Percentiles rank a stretch among this genome's conserved stretches.
phyloP scores from a whole-genome alignment of 2,113 vertebrate genomes.

The Protobothrops mucrosquamatus region DNA sequence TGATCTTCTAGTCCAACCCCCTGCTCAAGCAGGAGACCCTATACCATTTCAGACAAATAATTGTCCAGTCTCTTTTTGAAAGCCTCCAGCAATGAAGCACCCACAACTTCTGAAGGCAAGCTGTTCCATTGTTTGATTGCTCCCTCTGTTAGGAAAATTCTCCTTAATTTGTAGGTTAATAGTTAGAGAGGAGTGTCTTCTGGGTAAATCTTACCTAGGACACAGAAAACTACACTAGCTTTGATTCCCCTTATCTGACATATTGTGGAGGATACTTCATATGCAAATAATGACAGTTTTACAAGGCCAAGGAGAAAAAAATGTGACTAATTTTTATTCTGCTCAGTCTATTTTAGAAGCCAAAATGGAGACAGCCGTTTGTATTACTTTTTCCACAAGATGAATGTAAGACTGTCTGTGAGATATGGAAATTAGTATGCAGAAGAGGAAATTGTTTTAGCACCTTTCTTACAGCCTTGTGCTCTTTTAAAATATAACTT shows the following conservation, averaged over 20 bases:
- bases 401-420: slow-evolving; percentile 36
- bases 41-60: not conserved
- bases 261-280: not conserved
- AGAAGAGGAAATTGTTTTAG: slow-evolving; percentile 26
- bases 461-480: slow-evolving; percentile 33
- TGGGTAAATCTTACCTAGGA: not conserved
- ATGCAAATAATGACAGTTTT: slow-evolving; percentile 18
- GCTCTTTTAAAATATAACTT: slow-evolving; percentile 34
- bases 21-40: not conserved
- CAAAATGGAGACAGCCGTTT: slow-evolving; percentile 38
- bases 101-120: not conserved
- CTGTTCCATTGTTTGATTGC: not conserved
- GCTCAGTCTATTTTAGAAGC: slow-evolving; percentile 17
- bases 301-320: not conserved
- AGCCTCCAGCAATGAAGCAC: not conserved
- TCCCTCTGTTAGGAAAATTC: not conserved
- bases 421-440: slow-evolving; percentile 29
- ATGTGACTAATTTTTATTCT: slow-evolving; percentile 26
- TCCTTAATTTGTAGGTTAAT: not conserved
- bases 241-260: not conserved
- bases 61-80: not conserved
- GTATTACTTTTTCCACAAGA: slow-evolving; percentile 30
- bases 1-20: not conserved
- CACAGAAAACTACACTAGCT: not conserved
- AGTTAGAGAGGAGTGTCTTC: not conserved